Base-by-base conservation (phyloP, 2,113 vertebrate species). In the Heterochromis multidens region DNA sequence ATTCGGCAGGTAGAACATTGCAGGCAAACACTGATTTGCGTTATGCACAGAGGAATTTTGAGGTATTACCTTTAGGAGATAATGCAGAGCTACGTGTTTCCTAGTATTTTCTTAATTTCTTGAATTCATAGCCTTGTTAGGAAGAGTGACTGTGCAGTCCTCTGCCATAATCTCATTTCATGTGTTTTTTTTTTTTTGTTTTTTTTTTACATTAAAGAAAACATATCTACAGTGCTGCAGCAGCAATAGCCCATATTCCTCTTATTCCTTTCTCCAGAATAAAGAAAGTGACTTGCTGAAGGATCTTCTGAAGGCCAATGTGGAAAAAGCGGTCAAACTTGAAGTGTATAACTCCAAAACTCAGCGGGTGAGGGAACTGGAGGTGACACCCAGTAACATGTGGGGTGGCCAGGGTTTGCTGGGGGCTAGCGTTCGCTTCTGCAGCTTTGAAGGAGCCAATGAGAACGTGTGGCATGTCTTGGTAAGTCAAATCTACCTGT, bases 361-460 rank as follows among this genome's bases (percentile, higher is more conserved):
- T 0, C 96, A 97, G 96, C 96, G 95, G 81, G 93, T 99, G 43
- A 96, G 98, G 7, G 98, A 99, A 83, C 95, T 99, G 91, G 97
- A 99, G 83, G 97, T 99, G 88, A 94, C 96, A 25, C 98, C 98
- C 84, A 99, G 97, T 90, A 99, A 98, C 93, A 99, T 99, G 98
- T 99, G 98, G 98, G 98, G 98, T 1, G 98, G 98, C 33, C 97
- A 98, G 87, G 98, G 98, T 40, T 97, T 99, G 77, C 96, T 99
- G 57, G 98, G 98, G 0, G 98, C 98, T 80, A 99, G 98, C 0
- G 98, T 99, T 76, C 96, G 98, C 83, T 99, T 99, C 96, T 99
- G 98, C 95, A 98, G 97, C 90, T 99, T 98, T 91, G 97, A 97
- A 84, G 97, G 98, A 87, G 98, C 98, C 91, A 97, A 94, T 8